These are phyloP conservation scores for Sceliomorpha sp. DNA, from an alignment of 2,888 invertebrate species.

Conservation along the genomic window DNA sequence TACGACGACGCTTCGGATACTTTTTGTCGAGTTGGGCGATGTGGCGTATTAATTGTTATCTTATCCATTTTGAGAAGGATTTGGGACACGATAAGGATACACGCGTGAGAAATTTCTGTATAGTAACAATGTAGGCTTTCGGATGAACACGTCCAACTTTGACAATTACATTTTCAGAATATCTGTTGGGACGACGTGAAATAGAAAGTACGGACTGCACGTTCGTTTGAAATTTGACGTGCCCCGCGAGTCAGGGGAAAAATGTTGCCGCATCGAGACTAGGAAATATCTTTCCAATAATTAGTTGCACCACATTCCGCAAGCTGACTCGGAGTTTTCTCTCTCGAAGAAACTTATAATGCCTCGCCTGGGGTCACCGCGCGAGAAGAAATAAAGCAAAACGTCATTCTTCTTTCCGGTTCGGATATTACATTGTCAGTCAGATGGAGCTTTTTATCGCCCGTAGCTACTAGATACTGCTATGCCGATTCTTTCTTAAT, in stretches of 20 bases:
- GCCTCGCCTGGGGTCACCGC: slow-evolving; percentile 37
- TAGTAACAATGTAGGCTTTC: no score
- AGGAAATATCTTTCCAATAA: slow-evolving; percentile 16
- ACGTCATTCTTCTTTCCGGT: slow-evolving; percentile 57
- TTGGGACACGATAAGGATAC: no score
- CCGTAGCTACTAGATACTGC: slow-evolving; percentile 51
- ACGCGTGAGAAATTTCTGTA: no score
- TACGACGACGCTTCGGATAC: no score
- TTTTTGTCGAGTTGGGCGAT: no score
- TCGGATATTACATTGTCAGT: slow-evolving; percentile 55
- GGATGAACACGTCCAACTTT: no score
- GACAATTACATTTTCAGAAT: no score
- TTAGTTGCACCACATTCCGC: slow-evolving; percentile 28
- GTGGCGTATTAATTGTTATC: no score
- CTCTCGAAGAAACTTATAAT: slow-evolving; percentile 45
- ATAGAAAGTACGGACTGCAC: no score
- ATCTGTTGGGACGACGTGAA: no score
- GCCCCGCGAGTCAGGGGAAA: slow-evolving; percentile 29
- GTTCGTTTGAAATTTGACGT: no score
- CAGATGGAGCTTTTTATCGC: slow-evolving; percentile 43
- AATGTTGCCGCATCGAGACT: slow-evolving; percentile 11
- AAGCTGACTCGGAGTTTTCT: slow-evolving; percentile 24
- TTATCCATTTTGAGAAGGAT: no score
- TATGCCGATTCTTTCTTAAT: slow-evolving; percentile 49
- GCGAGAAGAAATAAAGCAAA: slow-evolving; percentile 60